Percentiles rank a stretch among this genome's conserved stretches.
Evolutionary conservation across 2,888 invertebrate species (phyloP).

Genomic region (Melinaea menophilus): DNA sequence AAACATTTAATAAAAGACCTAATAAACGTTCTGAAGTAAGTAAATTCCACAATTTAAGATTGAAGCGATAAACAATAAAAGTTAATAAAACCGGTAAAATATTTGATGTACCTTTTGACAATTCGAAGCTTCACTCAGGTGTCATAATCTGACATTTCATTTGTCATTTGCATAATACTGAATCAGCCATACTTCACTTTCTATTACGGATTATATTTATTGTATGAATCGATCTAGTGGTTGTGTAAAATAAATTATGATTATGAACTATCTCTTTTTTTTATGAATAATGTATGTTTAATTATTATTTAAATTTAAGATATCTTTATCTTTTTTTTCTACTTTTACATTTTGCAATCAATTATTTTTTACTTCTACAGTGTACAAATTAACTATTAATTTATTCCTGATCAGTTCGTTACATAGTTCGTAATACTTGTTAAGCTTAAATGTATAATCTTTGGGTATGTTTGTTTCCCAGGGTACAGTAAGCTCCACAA

Average conservation of each 20-base stretch:
- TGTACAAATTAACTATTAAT: no score
- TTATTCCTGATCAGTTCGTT: no score
- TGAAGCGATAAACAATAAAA: background rate
- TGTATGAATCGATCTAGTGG: conserved; percentile 8
- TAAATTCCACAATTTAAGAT: background rate
- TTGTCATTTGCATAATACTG: conserved; percentile 31
- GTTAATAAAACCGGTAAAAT: conserved; percentile 19
- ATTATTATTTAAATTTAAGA: background rate
- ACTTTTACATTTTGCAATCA: background rate
- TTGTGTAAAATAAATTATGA: conserved; percentile 18
- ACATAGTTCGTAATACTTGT: no score
- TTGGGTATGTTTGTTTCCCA: no score
- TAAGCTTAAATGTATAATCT: no score
- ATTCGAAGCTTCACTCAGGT: conserved; percentile 14
- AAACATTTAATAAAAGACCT: no score
- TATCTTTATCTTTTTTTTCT: background rate
- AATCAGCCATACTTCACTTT: conserved; percentile 22
- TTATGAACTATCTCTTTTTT: conserved; percentile 1
- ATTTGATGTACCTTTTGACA: conserved; percentile 19
- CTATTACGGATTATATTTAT: conserved; percentile 17
- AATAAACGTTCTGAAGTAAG: no score
- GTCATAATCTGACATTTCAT: conserved; percentile 31
- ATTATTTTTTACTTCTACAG: no score
- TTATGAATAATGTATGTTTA: background rate
- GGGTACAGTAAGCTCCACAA: no score